These are phyloP conservation scores for Porites lutea DNA, from an alignment of 64 coral and sea anemone genomes.

Conservation along the genomic window DNA sequence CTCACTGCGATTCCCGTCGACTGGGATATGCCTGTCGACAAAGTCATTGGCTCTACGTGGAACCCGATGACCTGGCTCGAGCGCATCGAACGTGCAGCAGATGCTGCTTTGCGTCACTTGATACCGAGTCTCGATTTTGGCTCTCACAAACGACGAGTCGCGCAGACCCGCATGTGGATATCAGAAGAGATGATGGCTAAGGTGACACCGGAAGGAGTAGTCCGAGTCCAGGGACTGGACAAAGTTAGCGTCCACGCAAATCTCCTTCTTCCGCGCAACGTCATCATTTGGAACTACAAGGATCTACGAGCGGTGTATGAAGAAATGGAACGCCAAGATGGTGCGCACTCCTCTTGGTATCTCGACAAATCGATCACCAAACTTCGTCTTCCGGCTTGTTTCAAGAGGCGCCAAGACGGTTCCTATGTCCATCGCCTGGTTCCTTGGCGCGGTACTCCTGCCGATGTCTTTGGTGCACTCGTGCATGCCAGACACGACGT, in stretches of 20 bases:
- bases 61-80: not conserved
- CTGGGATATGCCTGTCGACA: not conserved
- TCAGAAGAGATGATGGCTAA: not conserved
- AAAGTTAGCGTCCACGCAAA: not conserved
- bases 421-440: not conserved
- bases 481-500: not conserved
- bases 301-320: not conserved
- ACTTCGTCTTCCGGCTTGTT: slow-evolving; percentile 12
- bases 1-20: not conserved
- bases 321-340: not conserved
- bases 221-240: not conserved
- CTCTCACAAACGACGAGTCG: not conserved
- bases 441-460: not conserved
- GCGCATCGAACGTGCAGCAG: not conserved
- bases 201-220: not conserved
- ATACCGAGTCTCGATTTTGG: not conserved
- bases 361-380: slow-evolving; percentile 1
- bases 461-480: not conserved
- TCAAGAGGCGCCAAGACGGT: not conserved
- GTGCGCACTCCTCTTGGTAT: not conserved
- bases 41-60: not conserved
- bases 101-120: not conserved
- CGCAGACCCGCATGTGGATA: not conserved
- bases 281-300: not conserved
- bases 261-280: not conserved